Percentiles rank a stretch among this genome's conserved stretches.
Conservation (phyloP, 2,113 vertebrate species). For the Alosa alosa region DNA sequence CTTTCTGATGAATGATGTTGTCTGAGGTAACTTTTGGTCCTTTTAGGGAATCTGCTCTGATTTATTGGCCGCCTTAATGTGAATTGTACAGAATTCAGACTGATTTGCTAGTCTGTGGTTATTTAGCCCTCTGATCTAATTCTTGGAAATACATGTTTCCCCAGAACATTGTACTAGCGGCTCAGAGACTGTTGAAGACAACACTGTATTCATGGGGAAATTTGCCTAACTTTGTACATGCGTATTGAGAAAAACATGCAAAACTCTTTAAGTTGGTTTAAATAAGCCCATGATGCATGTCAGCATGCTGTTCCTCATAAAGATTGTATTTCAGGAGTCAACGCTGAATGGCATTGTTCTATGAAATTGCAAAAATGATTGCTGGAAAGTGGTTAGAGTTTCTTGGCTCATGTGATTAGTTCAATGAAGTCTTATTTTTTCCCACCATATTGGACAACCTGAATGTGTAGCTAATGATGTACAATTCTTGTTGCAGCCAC, state of each 20-base stretch:
- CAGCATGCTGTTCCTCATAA: background rate
- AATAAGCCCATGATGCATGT: background rate
- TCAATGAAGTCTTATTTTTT: background rate
- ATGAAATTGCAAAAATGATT: conserved; percentile 3
- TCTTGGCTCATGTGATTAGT: background rate
- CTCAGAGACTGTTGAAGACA: background rate
- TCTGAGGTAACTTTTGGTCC: background rate
- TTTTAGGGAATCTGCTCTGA: background rate
- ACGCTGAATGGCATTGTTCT: background rate
- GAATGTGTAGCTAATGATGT: background rate
- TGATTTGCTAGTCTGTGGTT: background rate
- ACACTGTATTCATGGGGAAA: background rate
- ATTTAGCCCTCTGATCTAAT: background rate
- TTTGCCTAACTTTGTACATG: too few relatives aligned
- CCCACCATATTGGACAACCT: background rate
- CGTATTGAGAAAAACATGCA: background rate
- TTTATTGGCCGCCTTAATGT: background rate
- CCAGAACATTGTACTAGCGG: background rate
- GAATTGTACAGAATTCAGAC: background rate
- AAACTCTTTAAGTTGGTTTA: background rate
- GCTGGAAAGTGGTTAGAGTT: background rate
- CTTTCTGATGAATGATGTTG: background rate
- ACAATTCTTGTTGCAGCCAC: background rate
- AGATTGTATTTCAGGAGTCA: conserved; percentile 8
- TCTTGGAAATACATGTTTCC: background rate